Evolutionary conservation across 35 echinoderm and acorn worm genomes (phyloP), one percentile per base, ranked within the genome.

Genomic region (Acanthaster planci): DNA sequence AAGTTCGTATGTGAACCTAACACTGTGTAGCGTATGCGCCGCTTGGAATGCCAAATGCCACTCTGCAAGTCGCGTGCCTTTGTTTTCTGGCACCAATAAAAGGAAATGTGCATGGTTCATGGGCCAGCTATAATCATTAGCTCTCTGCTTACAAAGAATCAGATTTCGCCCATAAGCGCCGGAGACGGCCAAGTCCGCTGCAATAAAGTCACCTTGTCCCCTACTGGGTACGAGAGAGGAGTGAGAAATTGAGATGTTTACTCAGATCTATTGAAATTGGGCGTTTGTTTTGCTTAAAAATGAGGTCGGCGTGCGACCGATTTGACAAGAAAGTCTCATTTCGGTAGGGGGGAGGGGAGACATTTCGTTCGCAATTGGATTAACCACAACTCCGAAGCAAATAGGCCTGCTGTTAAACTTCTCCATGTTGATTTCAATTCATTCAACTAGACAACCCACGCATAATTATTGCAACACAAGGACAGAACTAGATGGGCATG

Each of bases 261-360:
- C 64, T 26, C 30, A 72, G 23, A 26, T 26, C 64, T 34, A 29
- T 14, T 10, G 64, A 34, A 72, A 72, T 30, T 72, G n/a, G 34
- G 26, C 34, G 23, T 72, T 72, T 72, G 29, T 72, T 72, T 72
- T 72, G 34, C 30, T 72, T 72, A 36, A 72, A 72, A 35, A 72
- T 26, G 64, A 72, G 64, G 64, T 26, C 64, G 34, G 64, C 30
- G 64, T 8, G 29, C 29, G 29, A 47, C 4, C 12, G 4, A 47
- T 47, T 4, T 47, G 42, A 12, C 42, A n/a, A n/a, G n/a, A n/a
- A n/a, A n/a, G n/a, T n/a, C 12, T 47, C 42, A 12, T 47, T 47
- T 47, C 12, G 4, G 4, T 4, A 12, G 12, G 42, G 4, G 42
- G 42, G 4, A 47, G 42, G 42, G 42, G 42, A 12, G 12, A 47